A percentile compares a stretch with the other conserved stretches of the same genome.
phyloP scores from a whole-genome alignment of 2,888 invertebrate genomes.

The Abrostola triplasia region DNA sequence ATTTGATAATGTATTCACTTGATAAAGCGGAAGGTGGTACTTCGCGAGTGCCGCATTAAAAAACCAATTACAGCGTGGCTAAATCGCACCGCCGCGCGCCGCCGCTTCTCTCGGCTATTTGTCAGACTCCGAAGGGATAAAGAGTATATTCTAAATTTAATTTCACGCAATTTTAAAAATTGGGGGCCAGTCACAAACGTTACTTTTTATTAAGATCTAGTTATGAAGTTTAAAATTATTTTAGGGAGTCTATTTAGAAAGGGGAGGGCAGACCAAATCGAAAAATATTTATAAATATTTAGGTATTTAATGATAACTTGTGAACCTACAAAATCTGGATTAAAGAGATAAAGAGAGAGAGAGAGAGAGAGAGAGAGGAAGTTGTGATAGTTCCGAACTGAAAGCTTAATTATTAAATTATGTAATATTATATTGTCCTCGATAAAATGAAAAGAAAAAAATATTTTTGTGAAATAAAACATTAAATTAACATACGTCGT shows the following conservation, averaged over 20 bases:
- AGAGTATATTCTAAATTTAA: conserved; percentile 87
- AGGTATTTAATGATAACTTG: neutral
- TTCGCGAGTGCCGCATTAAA: conserved; percentile 86
- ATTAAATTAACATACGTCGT: too few relatives aligned
- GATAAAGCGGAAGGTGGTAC: conserved; percentile 87
- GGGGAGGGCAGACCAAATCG: conserved; percentile 39
- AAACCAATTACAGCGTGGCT: conserved; percentile 88
- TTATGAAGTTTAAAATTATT: conserved; percentile 77
- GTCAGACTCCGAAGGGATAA: conserved; percentile 86
- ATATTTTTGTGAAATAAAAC: too few relatives aligned
- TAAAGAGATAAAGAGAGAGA: neutral
- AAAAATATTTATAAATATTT: conserved; percentile 44
- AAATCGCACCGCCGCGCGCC: conserved; percentile 79
- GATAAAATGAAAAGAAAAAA: too few relatives aligned
- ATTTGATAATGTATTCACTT: conserved; percentile 89
- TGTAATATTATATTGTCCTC: too few relatives aligned
- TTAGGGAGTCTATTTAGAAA: conserved; percentile 56
- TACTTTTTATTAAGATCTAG: conserved; percentile 80
- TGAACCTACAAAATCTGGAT: neutral
- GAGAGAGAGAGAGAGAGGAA: too few relatives aligned
- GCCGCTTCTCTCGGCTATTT: conserved; percentile 83
- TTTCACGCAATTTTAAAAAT: conserved; percentile 87
- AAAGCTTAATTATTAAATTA: too few relatives aligned
- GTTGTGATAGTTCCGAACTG: too few relatives aligned
- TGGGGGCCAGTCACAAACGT: conserved; percentile 78